These are phyloP conservation scores for Anoncus sp. DNA, from an alignment of 2,888 invertebrate species.

Conservation along the genomic window DNA sequence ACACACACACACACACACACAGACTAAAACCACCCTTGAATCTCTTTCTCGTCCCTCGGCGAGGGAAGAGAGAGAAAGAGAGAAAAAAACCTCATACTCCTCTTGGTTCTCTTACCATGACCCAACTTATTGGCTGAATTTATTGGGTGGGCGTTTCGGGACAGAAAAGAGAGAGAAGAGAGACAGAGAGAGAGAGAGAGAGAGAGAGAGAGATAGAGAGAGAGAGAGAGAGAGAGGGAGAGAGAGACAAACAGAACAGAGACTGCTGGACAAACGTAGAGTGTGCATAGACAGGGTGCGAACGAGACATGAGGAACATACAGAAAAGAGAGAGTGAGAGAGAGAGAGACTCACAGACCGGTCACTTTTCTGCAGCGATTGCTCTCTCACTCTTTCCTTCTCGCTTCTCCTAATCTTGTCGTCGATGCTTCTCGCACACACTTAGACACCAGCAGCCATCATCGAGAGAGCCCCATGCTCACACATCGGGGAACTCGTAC, in stretches of 20 bases:
- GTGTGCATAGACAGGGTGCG: background rate
- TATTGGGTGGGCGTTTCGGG: slow-evolving; percentile 63
- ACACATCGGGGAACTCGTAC: slow-evolving; percentile 34
- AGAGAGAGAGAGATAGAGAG: background rate
- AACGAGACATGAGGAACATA: background rate
- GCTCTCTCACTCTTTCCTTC: slow-evolving; percentile 62
- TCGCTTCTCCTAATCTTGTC: slow-evolving; percentile 53
- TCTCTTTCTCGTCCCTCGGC: slow-evolving; percentile 21
- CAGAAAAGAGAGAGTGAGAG: slow-evolving; percentile 17
- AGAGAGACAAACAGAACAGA: slow-evolving; percentile 1
- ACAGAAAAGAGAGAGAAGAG: slow-evolving; percentile 12
- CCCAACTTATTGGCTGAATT: slow-evolving; percentile 67
- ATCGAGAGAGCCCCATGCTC: slow-evolving; percentile 39
- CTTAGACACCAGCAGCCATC: slow-evolving; percentile 42
- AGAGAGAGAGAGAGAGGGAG: background rate
- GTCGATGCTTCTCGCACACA: slow-evolving; percentile 47
- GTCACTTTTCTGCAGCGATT: slow-evolving; percentile 78
- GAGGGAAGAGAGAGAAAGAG: no score
- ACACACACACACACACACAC: slow-evolving; percentile 22
- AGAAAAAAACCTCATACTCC: slow-evolving; percentile 17
- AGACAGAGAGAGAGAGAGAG: background rate
- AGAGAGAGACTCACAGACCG: slow-evolving; percentile 67
- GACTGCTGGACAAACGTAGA: background rate
- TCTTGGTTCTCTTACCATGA: slow-evolving; percentile 25
- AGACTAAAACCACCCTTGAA: slow-evolving; percentile 45